These are phyloP conservation scores for Galaxea fascicularis DNA, from an alignment of 92 coral and sea anemone genomes.

Conservation along the genomic window DNA sequence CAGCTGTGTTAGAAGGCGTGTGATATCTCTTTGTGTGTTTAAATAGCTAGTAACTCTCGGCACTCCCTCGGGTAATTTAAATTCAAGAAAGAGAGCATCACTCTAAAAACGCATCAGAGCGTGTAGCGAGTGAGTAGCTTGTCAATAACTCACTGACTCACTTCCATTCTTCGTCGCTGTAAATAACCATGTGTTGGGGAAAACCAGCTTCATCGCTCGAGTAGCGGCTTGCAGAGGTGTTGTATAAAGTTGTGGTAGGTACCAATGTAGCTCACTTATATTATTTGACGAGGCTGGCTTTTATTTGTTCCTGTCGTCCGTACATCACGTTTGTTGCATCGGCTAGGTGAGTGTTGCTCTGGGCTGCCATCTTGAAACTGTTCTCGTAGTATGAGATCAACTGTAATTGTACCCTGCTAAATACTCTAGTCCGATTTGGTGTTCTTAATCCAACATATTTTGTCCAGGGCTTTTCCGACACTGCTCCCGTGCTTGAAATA, in stretches of 20 bases:
- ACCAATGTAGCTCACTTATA: slow-evolving; percentile 1
- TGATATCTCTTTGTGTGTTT: slow-evolving; percentile 1
- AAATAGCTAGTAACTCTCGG: background rate
- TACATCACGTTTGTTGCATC: background rate
- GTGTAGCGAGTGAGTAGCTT: slow-evolving; percentile 6
- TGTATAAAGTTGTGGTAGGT: slow-evolving; percentile 20
- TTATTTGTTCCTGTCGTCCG: background rate
- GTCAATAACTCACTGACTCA: slow-evolving; percentile 20
- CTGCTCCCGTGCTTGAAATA: background rate
- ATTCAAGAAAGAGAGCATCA: slow-evolving; percentile 23
- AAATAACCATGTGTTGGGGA: slow-evolving; percentile 10
- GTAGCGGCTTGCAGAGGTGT: background rate
- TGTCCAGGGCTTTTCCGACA: background rate
- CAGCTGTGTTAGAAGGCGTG: background rate
- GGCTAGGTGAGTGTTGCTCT: background rate
- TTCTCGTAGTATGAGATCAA: slow-evolving; percentile 30
- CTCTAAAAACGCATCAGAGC: slow-evolving; percentile 12
- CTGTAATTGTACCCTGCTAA: background rate
- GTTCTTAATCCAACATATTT: background rate
- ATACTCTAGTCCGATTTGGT: background rate
- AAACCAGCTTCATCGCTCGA: background rate
- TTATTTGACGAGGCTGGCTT: background rate
- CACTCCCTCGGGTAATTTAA: slow-evolving; percentile 45
- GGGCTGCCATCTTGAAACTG: slow-evolving; percentile 20
- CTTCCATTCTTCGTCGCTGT: background rate